These are phyloP conservation scores for Drosophila meridiana DNA, from an alignment of 2,888 invertebrate genomes.

Conservation along the genomic window DNA sequence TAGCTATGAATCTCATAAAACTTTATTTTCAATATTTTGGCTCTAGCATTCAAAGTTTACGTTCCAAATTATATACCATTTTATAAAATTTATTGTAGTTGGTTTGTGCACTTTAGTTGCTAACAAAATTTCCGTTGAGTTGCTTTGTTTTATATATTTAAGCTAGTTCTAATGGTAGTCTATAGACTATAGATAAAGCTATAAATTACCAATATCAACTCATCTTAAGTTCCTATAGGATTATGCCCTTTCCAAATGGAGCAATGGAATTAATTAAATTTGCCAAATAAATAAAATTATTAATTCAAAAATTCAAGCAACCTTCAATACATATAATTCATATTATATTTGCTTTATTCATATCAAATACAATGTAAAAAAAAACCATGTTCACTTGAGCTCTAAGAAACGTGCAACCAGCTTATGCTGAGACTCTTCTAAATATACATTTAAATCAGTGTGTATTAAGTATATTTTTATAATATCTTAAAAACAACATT, in stretches of 20 bases:
- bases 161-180: conserved; percentile 26
- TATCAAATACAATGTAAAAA: no score
- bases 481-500: background rate
- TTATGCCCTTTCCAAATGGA: background rate
- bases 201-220: background rate
- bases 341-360: background rate
- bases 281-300: background rate
- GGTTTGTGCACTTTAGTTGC: conserved; percentile 64
- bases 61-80: conserved; percentile 12
- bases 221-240: background rate
- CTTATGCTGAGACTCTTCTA: background rate
- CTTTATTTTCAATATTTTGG: conserved; percentile 4
- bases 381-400: no score
- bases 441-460: background rate
- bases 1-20: conserved; percentile 17
- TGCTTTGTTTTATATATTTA: conserved; percentile 8
- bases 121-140: conserved; percentile 18
- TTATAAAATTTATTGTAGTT: conserved; percentile 43
- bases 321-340: background rate
- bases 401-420: no score
- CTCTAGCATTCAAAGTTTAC: conserved; percentile 18
- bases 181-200: conserved; percentile 14
- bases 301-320: background rate
- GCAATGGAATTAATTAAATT: conserved; percentile 5
- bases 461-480: background rate